phyloP scores from a whole-genome alignment of 2,888 invertebrate species.

The Dromius quadrimaculatus region DNA sequence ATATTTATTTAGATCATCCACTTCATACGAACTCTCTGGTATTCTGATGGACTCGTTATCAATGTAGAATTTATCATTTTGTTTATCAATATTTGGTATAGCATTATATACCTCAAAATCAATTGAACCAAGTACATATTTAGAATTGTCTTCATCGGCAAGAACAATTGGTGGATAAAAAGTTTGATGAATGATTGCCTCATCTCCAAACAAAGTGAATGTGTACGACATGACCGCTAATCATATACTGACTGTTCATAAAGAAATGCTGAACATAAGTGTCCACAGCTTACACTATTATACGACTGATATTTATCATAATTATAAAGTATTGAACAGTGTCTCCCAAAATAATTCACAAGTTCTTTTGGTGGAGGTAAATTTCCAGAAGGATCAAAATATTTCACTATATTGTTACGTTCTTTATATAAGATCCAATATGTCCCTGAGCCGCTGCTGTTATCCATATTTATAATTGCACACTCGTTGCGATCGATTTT shows the following conservation, averaged over 20 bases:
- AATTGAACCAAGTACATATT: background rate
- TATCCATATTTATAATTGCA: slow-evolving; percentile 50
- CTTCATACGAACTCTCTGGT: no score
- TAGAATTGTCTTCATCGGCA: background rate
- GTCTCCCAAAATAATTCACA: no score
- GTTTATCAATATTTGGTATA: background rate
- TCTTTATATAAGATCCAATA: slow-evolving; percentile 53
- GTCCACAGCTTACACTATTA: background rate
- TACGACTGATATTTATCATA: background rate
- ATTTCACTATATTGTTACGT: no score
- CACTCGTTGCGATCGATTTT: slow-evolving; percentile 34
- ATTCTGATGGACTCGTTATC: no score
- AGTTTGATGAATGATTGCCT: background rate
- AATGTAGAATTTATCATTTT: no score
- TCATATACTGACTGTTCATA: no score
- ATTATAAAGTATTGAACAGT: background rate
- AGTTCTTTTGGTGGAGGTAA: no score
- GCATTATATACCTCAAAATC: slow-evolving; percentile 3
- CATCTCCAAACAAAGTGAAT: background rate
- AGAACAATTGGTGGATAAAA: background rate
- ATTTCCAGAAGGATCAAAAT: no score
- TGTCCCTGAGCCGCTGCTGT: slow-evolving; percentile 31
- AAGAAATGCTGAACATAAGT: no score
- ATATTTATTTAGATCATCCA: no score
- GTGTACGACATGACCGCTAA: no score